Evolutionary conservation across 1,140 invertebrate genomes (phyloP), one percentile per base, ranked within the genome.

Genomic region (Pantala flavescens): DNA sequence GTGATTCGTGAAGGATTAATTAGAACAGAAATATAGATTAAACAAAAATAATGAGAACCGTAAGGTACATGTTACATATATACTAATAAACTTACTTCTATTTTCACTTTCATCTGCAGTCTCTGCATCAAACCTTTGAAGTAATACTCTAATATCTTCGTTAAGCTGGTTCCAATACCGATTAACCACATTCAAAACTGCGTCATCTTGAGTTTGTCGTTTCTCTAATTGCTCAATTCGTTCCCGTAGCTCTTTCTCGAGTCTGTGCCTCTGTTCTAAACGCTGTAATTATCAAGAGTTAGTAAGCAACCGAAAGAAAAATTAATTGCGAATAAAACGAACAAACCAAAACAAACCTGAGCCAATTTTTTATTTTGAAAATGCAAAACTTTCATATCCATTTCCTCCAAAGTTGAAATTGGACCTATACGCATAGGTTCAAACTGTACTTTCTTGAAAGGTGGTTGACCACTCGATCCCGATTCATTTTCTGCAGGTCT

Each of bases 81-180:
- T n/a, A n/a, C n/a, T n/a, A n/a, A 36, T 36, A 7, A 7, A 75
- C 80, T 86, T 87, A 94, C 92, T 96, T 87, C 92, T 93, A 81
- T 93, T 96, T 85, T 98, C 95, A 24, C 92, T 92, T 84, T 98
- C 96, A 87, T 98, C 96, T 36, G 95, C 94, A 55, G 95, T 97
- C 84, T 98, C 96, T 14, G 96, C 94, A 88, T 98, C 97, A 87
- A 98, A 98, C 79, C 97, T 86, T 82, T 98, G 96, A 75, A 98
- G 84, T 24, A 98, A 82, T 42, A 98, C 91, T 78, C 97, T 84
- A 77, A 98, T 95, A 84, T 99, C 97, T 86, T 99, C 97, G 86
- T 99, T 97, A 16, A 97, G 85, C 81, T 96, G 91, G 85, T 96
- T 99, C 97, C 97, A 99, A 83, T 98, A 98, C 76, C 97, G 87